Conservation (phyloP, 2,113 vertebrate genomes). For the Phalacrocorax brasilianus region DNA sequence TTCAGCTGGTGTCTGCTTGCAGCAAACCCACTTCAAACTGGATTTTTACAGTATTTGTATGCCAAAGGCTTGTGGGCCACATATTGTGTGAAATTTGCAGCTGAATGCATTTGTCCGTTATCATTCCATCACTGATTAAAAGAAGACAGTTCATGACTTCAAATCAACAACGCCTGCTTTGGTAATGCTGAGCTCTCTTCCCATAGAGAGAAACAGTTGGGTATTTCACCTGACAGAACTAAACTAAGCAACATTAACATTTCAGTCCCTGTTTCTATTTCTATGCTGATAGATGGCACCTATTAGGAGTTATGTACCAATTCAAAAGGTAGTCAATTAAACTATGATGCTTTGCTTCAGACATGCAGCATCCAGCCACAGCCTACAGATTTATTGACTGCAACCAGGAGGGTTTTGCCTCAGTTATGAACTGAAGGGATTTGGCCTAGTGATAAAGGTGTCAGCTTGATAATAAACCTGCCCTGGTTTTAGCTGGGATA, state of each 20-base stretch:
- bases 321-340: background rate
- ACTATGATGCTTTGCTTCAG: background rate
- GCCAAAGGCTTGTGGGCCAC: background rate
- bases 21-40: background rate
- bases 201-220: background rate
- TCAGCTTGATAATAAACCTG: background rate
- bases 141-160: background rate
- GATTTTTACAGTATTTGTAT: background rate
- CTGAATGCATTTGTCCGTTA: background rate
- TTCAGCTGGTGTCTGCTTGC: background rate
- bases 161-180: background rate
- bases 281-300: background rate
- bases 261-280: background rate
- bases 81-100: background rate
- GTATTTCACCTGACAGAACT: background rate
- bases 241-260: background rate
- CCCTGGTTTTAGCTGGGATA: too few species aligned
- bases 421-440: background rate
- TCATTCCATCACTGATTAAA: background rate
- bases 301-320: background rate
- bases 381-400: background rate
- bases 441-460: background rate
- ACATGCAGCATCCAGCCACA: background rate
- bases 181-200: background rate
- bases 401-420: background rate